phyloP scores from a whole-genome alignment of 2,797 vertebrate species.

The Linurgus olivaceus region DNA sequence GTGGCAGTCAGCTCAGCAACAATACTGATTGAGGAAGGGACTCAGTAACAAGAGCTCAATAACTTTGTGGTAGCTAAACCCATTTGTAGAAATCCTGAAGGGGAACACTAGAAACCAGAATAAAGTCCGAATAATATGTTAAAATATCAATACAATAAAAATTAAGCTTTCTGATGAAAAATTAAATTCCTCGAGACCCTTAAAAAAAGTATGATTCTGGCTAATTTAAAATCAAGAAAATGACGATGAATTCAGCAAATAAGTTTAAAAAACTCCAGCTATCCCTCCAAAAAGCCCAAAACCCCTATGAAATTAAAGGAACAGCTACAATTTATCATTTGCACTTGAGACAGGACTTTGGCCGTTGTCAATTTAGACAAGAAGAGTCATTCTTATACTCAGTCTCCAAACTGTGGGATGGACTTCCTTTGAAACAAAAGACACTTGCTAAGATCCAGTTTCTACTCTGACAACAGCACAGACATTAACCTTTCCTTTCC shows the following conservation, averaged over 20 bases:
- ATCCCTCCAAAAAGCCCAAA: neutral
- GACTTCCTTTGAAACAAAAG: neutral
- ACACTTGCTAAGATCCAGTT: neutral
- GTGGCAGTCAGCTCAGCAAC: neutral
- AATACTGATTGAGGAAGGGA: neutral
- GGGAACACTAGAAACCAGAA: neutral
- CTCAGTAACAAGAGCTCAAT: neutral
- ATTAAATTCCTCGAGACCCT: neutral
- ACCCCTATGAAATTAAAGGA: neutral
- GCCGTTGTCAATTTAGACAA: neutral
- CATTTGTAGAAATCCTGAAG: neutral
- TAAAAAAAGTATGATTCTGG: neutral
- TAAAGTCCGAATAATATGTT: neutral
- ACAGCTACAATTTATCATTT: neutral
- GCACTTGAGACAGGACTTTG: neutral
- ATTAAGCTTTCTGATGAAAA: neutral
- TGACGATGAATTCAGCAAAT: neutral
- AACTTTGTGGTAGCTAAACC: neutral
- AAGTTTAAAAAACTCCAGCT: neutral
- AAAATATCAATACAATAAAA: neutral
- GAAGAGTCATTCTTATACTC: neutral
- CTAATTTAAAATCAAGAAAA: neutral
- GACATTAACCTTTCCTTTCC: neutral
- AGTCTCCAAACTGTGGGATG: neutral
- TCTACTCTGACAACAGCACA: accelerated